Evolutionary conservation across 2,113 vertebrate genomes (phyloP).

Genomic region (Gnathonemus longibarbis): DNA sequence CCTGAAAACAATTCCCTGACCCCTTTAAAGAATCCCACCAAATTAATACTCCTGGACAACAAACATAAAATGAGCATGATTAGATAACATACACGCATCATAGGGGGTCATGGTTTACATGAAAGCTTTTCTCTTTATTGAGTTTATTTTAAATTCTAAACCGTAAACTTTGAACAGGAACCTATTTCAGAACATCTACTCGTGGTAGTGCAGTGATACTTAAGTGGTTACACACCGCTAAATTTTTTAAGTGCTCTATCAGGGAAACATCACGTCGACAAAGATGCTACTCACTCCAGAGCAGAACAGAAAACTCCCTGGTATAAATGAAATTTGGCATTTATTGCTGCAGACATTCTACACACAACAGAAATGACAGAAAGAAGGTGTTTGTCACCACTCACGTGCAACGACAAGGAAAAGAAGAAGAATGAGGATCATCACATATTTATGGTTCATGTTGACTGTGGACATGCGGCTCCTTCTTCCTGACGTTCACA

Average conservation of each 20-base stretch:
- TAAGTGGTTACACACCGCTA: not conserved
- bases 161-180: not conserved
- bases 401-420: conserved; percentile 24
- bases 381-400: not conserved
- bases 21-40: not conserved
- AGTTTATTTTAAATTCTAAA: not conserved
- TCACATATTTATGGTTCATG: conserved; percentile 28
- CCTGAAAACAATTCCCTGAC: not conserved
- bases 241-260: not conserved
- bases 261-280: not conserved
- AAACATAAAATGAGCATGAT: not conserved
- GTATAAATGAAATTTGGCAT: not conserved
- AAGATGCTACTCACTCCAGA: not conserved
- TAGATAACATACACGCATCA: not conserved
- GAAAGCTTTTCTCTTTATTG: not conserved
- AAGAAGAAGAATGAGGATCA: conserved; percentile 20
- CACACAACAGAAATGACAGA: not conserved
- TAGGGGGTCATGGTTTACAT: not conserved
- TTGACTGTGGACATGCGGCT: not conserved
- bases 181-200: not conserved
- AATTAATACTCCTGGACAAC: not conserved
- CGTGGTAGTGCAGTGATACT: not conserved
- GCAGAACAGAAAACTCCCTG: not conserved
- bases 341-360: not conserved
- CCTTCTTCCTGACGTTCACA: not conserved